Base-by-base conservation (phyloP, 2,113 vertebrate genomes). In the Lophius piscatorius region DNA sequence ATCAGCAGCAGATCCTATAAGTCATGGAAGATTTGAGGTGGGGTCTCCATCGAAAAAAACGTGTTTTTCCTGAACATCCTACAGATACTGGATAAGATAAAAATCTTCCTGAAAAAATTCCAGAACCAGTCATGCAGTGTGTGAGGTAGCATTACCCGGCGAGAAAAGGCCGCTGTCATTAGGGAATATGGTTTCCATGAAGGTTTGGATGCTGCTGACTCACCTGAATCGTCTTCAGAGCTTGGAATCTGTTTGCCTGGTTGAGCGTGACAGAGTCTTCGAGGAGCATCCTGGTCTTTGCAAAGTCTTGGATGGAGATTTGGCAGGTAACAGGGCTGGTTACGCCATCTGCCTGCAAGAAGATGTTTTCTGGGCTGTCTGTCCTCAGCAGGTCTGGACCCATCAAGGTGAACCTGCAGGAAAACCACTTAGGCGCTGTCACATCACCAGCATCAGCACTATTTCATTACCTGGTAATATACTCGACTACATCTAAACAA, bases 341-440 rank as follows among this genome's bases (percentile, higher is more conserved):
- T 4, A 79, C 0, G 0, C 31, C 48, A 0, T 83, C 46, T 0
- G 71, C 85, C 64, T 90, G 80, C 21, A 92, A 33, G 57, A 84
- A 83, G 58, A 92, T 78, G 59, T 89, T 90, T 78, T 90, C 90
- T 24, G 76, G 26, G 17, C 67, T 90, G 72, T 88, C 86, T 2
- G 74, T 41, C 63, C 88, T 83, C 50, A 92, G 73, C 33, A 85
- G 65, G 66, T 76, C 68, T 6, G 90, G 89, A 65, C 88, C 78
- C 72, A 92, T 10, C 21, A 92, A 2, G 4, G 40, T 68, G 39
- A 89, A 92, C 70, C 87, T 88, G 62, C 29, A 62, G 10, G 16
- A 48, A 10, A 14, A 16, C 4, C 20, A 52, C 2, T 1, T 5
- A 17, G 6, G 13, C 8, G 2, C 29, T 10, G 11, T 8, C 3